These are phyloP conservation scores for Alethe diademata DNA, from an alignment of 2,113 vertebrate species.

Conservation along the genomic window DNA sequence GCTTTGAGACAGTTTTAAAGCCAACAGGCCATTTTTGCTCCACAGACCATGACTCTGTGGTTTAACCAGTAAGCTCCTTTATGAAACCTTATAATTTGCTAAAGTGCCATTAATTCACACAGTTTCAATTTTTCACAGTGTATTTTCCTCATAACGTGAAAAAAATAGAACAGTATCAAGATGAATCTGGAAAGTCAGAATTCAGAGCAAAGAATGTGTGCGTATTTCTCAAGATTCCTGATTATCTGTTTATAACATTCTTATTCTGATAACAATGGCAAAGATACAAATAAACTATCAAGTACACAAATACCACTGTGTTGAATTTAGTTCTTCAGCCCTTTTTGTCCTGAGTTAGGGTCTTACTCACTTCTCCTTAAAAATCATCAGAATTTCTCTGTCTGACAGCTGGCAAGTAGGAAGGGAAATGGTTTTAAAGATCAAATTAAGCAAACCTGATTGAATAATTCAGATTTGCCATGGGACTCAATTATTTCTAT, in stretches of 20 bases:
- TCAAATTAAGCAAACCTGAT: conserved; percentile 58
- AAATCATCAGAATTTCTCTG: conserved; percentile 16
- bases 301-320: neutral
- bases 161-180: neutral
- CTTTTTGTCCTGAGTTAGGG: neutral
- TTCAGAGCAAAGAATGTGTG: neutral
- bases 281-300: neutral
- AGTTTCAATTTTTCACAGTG: neutral
- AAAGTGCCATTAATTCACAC: conserved; percentile 4
- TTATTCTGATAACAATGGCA: neutral
- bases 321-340: neutral
- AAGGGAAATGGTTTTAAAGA: conserved; percentile 49
- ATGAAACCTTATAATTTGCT: conserved; percentile 32
- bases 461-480: conserved; percentile 58
- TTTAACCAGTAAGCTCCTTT: conserved; percentile 19
- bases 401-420: conserved; percentile 36
- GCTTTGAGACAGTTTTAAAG: conserved; percentile 29
- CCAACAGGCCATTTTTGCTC: neutral
- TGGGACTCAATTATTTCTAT: conserved; percentile 65
- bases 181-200: neutral
- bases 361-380: neutral
- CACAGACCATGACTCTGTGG: neutral
- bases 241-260: neutral
- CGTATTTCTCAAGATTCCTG: neutral
- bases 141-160: neutral